These are phyloP conservation scores for Cosmopolites sordidus DNA, from an alignment of 2,888 invertebrate species.

Conservation along the genomic window DNA sequence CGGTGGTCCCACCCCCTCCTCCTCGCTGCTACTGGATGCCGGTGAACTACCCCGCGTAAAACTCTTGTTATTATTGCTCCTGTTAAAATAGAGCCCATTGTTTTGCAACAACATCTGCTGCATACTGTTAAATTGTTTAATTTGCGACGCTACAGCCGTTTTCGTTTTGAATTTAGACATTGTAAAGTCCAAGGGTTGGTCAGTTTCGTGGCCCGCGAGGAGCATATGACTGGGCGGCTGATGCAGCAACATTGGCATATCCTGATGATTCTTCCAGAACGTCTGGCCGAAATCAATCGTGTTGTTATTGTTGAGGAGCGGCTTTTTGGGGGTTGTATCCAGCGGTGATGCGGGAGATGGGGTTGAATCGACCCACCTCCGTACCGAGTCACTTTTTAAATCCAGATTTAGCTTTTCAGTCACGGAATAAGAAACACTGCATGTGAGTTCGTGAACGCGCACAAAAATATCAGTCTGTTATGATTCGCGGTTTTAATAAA, in stretches of 20 bases:
- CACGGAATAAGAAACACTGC: background rate
- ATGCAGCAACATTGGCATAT: conserved; percentile 59
- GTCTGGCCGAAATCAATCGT: conserved; percentile 50
- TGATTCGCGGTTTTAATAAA: no score
- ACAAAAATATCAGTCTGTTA: background rate
- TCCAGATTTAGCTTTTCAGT: conserved; percentile 51
- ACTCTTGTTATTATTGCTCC: conserved; percentile 42
- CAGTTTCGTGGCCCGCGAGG: conserved; percentile 50
- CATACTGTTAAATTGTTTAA: conserved; percentile 44
- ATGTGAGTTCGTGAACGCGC: background rate
- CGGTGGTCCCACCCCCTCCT: conserved; percentile 50
- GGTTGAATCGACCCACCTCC: conserved; percentile 57
- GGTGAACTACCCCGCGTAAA: conserved; percentile 45
- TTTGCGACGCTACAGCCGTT: conserved; percentile 41
- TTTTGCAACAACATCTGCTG: conserved; percentile 47
- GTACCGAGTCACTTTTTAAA: conserved; percentile 56
- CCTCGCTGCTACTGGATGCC: conserved; percentile 47
- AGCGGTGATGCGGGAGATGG: conserved; percentile 52
- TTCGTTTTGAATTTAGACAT: conserved; percentile 57
- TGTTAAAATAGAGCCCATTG: conserved; percentile 46
- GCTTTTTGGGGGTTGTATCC: conserved; percentile 47
- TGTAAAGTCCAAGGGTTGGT: conserved; percentile 72
- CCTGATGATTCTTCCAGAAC: conserved; percentile 40
- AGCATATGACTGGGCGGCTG: conserved; percentile 52
- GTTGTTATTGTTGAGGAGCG: conserved; percentile 50